Evolutionary conservation across 53 echinoderm and acorn worm species (phyloP).

Genomic region (Glandiceps talaboti): DNA sequence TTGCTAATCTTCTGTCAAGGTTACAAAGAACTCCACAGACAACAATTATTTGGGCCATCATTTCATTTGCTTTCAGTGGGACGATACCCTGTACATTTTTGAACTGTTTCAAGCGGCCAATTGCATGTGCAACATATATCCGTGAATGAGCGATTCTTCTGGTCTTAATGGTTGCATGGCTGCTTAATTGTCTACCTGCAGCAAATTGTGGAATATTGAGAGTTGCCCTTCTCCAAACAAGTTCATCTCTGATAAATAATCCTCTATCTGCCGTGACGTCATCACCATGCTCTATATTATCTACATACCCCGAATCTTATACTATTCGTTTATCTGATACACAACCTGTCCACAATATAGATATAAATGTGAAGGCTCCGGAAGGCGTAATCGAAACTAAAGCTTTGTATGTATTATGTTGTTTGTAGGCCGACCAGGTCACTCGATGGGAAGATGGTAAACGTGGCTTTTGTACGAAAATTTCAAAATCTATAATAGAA

Average conservation of each 20-base stretch:
- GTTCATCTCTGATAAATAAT: too few species aligned
- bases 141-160: conserved; percentile 35
- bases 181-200: conserved; percentile 25
- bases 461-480: not conserved
- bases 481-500: not conserved
- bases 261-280: too few species aligned
- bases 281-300: conserved; percentile 50
- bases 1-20: too few species aligned
- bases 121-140: conserved; percentile 35
- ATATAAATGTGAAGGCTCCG: conserved; percentile 35
- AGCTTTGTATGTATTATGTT: conserved; percentile 6
- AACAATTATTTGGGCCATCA: too few species aligned
- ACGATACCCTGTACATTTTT: too few species aligned
- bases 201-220: conserved; percentile 43
- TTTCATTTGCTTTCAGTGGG: too few species aligned
- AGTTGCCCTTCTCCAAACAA: conserved; percentile 11
- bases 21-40: too few species aligned
- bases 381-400: conserved; percentile 6
- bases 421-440: not conserved
- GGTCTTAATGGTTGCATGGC: conserved; percentile 23
- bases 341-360: conserved; percentile 47
- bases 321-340: conserved; percentile 37
- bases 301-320: conserved; percentile 21
- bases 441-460: not conserved
- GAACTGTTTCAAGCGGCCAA: too few species aligned